Evolutionary conservation across 2,113 vertebrate genomes (phyloP).

Genomic region (Geococcyx californianus): DNA sequence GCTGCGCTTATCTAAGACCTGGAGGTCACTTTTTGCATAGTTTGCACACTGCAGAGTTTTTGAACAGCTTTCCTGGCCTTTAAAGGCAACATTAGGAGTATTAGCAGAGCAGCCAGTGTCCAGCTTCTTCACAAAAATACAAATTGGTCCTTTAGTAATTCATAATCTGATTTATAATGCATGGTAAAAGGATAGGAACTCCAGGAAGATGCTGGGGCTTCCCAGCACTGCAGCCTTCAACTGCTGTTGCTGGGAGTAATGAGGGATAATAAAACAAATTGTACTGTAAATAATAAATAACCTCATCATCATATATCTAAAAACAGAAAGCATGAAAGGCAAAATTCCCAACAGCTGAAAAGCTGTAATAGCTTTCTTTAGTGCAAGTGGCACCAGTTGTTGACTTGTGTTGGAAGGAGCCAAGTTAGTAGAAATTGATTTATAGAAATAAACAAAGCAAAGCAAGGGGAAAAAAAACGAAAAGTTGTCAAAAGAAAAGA

Average conservation of each 20-base stretch:
- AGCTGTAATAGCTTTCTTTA: background rate
- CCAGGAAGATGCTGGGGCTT: conserved; percentile 59
- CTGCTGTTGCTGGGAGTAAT: background rate
- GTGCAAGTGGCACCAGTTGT: background rate
- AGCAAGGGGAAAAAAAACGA: background rate
- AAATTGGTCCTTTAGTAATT: conserved; percentile 64
- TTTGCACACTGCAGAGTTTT: background rate
- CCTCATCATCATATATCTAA: background rate
- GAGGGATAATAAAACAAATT: conserved; percentile 26
- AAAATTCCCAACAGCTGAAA: background rate
- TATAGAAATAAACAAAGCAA: background rate
- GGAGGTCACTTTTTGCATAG: background rate
- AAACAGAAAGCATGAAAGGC: background rate
- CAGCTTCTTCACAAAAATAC: conserved; percentile 40
- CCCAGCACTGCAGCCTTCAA: conserved; percentile 25
- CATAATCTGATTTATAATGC: conserved; percentile 68
- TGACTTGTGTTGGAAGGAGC: background rate
- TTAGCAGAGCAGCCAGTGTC: background rate
- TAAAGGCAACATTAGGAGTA: conserved; percentile 3
- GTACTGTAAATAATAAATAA: conserved; percentile 63
- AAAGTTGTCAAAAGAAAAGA: background rate
- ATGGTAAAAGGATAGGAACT: conserved; percentile 56
- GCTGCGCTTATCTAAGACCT: background rate
- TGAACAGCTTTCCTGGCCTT: conserved; percentile 7
- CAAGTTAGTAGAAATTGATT: background rate